phyloP scores from a whole-genome alignment of 2,113 vertebrate genomes.

The Eulacestoma nigropectus region DNA sequence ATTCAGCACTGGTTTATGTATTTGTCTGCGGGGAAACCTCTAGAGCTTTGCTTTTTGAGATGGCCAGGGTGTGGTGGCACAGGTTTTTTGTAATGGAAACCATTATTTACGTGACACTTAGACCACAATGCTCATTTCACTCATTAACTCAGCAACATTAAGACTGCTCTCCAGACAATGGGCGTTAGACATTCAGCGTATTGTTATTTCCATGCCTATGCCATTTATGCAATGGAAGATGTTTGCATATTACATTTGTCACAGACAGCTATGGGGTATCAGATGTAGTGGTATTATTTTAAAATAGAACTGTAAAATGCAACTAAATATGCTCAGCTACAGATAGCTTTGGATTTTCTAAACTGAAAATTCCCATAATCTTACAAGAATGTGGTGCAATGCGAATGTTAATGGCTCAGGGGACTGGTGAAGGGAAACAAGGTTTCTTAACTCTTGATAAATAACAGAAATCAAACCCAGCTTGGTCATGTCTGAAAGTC shows the following conservation, averaged over 20 bases:
- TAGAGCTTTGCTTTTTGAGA: slow-evolving; percentile 48
- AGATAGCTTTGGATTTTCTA: slow-evolving; percentile 44
- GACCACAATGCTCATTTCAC: slow-evolving; percentile 34
- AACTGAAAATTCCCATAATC: slow-evolving; percentile 54
- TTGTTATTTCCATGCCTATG: slow-evolving; percentile 31
- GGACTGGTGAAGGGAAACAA: slow-evolving; percentile 2
- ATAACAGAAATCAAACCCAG: slow-evolving; percentile 41
- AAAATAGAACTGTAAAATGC: slow-evolving; percentile 51
- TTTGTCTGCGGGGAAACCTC: slow-evolving; percentile 51
- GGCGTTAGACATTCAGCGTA: slow-evolving; percentile 27
- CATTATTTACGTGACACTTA: slow-evolving; percentile 57
- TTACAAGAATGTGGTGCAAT: slow-evolving; percentile 46
- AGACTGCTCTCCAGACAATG: slow-evolving; percentile 8
- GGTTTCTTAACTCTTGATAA: slow-evolving; percentile 52
- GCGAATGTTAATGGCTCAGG: slow-evolving; percentile 34
- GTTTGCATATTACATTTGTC: slow-evolving; percentile 53
- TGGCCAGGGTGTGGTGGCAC: slow-evolving; percentile 28
- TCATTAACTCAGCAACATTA: slow-evolving; percentile 50
- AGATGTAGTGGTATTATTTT: slow-evolving; percentile 50
- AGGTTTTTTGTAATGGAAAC: slow-evolving; percentile 42
- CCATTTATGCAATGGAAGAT: slow-evolving; percentile 27
- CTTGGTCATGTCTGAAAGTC: slow-evolving; percentile 5
- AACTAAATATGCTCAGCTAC: slow-evolving; percentile 46
- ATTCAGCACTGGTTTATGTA: slow-evolving; percentile 40
- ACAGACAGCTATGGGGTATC: slow-evolving; percentile 53